Percentiles rank a stretch among this genome's conserved stretches.
Conservation (phyloP, 2,113 vertebrate species). For the Brienomyrus brachyistius region DNA sequence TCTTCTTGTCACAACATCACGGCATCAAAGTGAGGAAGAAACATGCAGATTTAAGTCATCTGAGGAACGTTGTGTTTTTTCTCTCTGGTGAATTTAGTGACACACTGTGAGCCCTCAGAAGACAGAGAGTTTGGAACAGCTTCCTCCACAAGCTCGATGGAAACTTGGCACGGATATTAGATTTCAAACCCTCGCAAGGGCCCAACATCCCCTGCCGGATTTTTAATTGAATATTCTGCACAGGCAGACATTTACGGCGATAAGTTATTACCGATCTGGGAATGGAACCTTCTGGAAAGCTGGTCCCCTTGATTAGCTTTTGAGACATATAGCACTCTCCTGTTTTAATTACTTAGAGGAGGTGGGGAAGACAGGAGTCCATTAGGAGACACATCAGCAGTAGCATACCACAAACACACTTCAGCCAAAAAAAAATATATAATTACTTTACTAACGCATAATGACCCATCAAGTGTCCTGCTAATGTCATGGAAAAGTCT, state of each 20-base stretch:
- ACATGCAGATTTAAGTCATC: constrained; percentile 44
- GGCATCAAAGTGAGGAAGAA: neutral
- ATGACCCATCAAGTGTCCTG: neutral
- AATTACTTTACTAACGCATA: neutral
- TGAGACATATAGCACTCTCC: neutral
- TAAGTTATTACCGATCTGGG: neutral
- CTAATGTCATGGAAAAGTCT: neutral
- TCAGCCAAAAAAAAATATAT: neutral
- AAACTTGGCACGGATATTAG: constrained; percentile 54
- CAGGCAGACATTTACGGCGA: neutral
- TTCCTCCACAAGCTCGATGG: constrained; percentile 40
- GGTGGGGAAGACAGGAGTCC: neutral
- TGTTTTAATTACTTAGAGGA: constrained; percentile 10
- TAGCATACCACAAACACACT: neutral
- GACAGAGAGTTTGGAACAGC: constrained; percentile 41
- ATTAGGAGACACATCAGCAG: neutral
- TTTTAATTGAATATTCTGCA: constrained; percentile 17
- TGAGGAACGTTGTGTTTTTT: constrained; percentile 33
- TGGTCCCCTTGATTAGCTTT: constrained; percentile 6
- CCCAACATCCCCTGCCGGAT: neutral
- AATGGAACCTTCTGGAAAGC: constrained; percentile 1
- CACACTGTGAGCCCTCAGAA: constrained; percentile 22
- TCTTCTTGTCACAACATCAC: neutral
- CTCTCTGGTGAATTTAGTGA: neutral
- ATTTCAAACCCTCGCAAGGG: constrained; percentile 48